Base-by-base conservation (phyloP, 2,113 vertebrate species). In the Oceanodroma tethys region DNA sequence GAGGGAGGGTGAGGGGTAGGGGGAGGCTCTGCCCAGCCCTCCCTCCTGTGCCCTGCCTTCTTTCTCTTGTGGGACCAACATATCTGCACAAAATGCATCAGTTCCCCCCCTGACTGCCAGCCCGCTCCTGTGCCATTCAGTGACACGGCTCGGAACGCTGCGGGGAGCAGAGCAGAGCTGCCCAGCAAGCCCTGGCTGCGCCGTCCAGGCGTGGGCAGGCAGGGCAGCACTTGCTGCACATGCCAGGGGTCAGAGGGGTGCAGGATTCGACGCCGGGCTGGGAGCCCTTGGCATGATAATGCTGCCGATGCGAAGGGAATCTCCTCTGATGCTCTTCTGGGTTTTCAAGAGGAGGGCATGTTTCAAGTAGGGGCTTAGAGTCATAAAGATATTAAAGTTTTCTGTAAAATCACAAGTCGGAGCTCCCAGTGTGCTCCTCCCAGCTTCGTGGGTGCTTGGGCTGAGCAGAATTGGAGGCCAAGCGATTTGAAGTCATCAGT, bases 191-290 rank as follows among this genome's bases (percentile, higher is more conserved):
- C 25, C 58, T 1, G 8, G 25, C 48, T 26, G 32, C 10, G 1
- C 43, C 3, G 2, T 17, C 21, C 17, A 9, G 75, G 56, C 42
- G 32, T 4, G 0, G 26, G 32, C 50, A 56, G 66, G 52, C 63
- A 43, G 2, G 0, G n/a, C 59, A 38, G n/a, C 3, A 0, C 59
- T 27, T 4, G 1, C 59, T 55, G 68, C 55, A 7, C 6, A 0
- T 6, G 9, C 18, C 3, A 2, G 55, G 25, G 72, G 26, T 59
- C 48, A 42, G 56, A 30, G 62, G 13, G 48, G 7, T n/a, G 2
- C 0, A 1, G 45, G 58, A 27, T 90, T 21, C 5, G 2, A 3
- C 22, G 71, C 59, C 66, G 40, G 40, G 27, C 22, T 36, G 43
- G 67, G 65, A 81, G 47, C 43, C 26, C 36, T 43, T 56, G 81